Evolutionary conservation across 2,797 vertebrate species (phyloP).

Genomic region (Falco naumanni): DNA sequence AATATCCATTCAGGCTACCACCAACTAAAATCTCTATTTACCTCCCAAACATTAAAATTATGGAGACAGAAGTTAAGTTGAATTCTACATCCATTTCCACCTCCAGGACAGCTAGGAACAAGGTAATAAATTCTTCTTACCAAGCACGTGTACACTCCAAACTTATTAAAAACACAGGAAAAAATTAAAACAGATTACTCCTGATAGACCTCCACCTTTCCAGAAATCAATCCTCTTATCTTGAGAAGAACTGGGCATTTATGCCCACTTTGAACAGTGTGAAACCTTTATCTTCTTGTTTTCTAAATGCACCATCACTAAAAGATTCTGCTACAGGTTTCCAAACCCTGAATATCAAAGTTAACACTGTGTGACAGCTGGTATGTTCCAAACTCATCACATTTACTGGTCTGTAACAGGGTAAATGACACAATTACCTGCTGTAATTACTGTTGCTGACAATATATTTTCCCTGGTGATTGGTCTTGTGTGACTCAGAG

Average conservation of each 20-base stretch:
- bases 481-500: constrained; percentile 70
- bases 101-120: neutral
- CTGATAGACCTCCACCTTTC: neutral
- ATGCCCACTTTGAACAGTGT: neutral
- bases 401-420: constrained; percentile 78
- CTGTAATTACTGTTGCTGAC: constrained; percentile 81
- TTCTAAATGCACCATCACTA: constrained; percentile 12
- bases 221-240: neutral
- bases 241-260: neutral
- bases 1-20: neutral
- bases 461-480: constrained; percentile 73
- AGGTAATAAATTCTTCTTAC: neutral
- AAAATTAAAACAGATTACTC: neutral
- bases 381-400: constrained; percentile 70
- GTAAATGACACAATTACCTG: constrained; percentile 83
- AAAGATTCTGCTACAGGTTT: constrained; percentile 35
- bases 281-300: constrained; percentile 29
- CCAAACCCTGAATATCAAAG: constrained; percentile 65
- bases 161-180: neutral
- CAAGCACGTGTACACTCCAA: neutral
- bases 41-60: neutral
- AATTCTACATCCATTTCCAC: neutral
- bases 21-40: neutral
- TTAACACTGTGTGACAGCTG: constrained; percentile 79
- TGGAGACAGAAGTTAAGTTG: neutral